Conservation (phyloP, 2,888 invertebrate species). For the Pardosa pseudoannulata region DNA sequence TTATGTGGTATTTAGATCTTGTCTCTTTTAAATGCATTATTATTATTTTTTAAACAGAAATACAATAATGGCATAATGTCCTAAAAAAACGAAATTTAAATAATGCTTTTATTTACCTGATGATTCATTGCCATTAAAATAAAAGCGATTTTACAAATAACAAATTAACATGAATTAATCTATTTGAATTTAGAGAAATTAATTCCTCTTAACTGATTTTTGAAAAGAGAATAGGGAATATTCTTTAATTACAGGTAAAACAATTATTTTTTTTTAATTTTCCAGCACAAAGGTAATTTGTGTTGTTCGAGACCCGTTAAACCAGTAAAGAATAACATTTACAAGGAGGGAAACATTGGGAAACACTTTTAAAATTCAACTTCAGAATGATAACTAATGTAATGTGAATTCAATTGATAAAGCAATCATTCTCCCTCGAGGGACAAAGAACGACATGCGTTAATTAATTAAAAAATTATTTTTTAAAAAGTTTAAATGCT, state of each 20-base stretch:
- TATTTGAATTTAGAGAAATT: too few species aligned
- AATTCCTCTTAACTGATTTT: too few species aligned
- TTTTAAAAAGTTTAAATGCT: too few species aligned
- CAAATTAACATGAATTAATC: too few species aligned
- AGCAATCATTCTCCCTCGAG: not conserved
- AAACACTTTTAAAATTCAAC: not conserved
- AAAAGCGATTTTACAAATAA: too few species aligned
- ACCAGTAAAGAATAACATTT: not conserved
- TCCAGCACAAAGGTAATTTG: not conserved
- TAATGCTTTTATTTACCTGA: too few species aligned
- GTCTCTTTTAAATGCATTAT: too few species aligned
- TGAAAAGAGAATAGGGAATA: not conserved
- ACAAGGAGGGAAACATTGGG: not conserved
- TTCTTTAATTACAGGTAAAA: conserved; percentile 59
- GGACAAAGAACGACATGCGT: not conserved
- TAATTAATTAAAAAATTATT: not conserved
- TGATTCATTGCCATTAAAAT: too few species aligned
- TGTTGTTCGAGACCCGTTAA: not conserved
- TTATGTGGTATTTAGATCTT: too few species aligned
- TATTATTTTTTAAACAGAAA: too few species aligned
- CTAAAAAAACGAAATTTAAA: too few species aligned
- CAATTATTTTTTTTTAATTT: conserved; percentile 57
- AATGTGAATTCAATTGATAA: not conserved
- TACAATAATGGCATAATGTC: too few species aligned
- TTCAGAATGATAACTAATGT: not conserved